Conservation (phyloP, 2,888 invertebrate genomes). For the Diploptera punctata region DNA sequence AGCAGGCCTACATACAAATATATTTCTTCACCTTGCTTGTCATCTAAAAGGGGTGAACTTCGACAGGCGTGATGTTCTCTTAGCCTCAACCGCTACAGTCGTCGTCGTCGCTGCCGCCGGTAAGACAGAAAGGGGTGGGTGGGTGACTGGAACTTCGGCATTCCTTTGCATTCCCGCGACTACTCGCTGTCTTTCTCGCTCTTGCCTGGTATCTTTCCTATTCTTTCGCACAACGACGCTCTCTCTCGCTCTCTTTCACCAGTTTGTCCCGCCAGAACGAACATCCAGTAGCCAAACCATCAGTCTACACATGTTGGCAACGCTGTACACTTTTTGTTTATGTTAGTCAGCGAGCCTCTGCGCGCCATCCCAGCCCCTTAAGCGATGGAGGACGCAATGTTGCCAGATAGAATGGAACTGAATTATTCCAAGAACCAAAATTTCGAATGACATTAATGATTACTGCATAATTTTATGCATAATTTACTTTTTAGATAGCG, state of each 20-base stretch:
- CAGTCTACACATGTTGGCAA: slow-evolving; percentile 42
- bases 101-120: slow-evolving; percentile 21
- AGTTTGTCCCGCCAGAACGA: slow-evolving; percentile 37
- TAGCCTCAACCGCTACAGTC: neutral
- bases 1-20: neutral
- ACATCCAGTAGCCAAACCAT: slow-evolving; percentile 40
- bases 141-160: slow-evolving; percentile 39
- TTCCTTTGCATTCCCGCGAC: slow-evolving; percentile 36
- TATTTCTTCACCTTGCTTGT: neutral
- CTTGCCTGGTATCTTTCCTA: neutral
- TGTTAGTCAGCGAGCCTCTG: slow-evolving; percentile 44
- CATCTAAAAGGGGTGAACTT: neutral
- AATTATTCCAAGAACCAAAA: slow-evolving; percentile 29
- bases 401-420: slow-evolving; percentile 33
- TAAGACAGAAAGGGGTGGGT: slow-evolving; percentile 28
- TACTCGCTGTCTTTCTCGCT: slow-evolving; percentile 24
- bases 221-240: slow-evolving; percentile 10
- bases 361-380: slow-evolving; percentile 40
- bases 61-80: slow-evolving; percentile 1
- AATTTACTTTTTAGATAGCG: too few relatives aligned
- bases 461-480: neutral
- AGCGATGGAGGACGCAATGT: slow-evolving; percentile 38
- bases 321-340: slow-evolving; percentile 46
- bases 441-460: neutral
- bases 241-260: slow-evolving; percentile 27